phyloP scores from a whole-genome alignment of 1,140 invertebrate species.

The Neuroterus valhalla region DNA sequence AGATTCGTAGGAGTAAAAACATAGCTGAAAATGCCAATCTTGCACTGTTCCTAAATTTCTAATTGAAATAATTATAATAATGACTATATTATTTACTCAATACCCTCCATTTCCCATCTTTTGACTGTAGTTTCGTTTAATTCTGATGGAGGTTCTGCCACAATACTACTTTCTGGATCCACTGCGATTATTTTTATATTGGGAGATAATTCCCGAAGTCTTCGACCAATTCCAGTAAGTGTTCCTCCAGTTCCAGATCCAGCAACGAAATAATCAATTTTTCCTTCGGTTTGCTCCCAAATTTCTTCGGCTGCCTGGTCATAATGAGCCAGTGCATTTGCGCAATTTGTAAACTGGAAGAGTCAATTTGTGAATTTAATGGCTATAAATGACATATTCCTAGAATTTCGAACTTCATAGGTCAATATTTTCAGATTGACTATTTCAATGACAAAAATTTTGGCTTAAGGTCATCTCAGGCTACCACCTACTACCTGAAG shows the following conservation, averaged over 20 bases:
- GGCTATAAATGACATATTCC: no score
- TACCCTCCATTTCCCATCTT: conserved; percentile 88
- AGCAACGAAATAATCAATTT: conserved; percentile 88
- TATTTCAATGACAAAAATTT: no score
- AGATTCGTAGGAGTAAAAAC: conserved; percentile 97
- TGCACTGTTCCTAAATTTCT: background rate
- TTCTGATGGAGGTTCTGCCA: conserved; percentile 85
- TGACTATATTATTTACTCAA: conserved; percentile 72
- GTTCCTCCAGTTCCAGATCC: conserved; percentile 95
- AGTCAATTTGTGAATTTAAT: background rate
- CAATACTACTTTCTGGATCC: conserved; percentile 91
- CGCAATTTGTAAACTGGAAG: conserved; percentile 87
- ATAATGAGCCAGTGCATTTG: conserved; percentile 95
- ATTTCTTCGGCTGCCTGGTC: conserved; percentile 94
- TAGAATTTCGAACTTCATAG: no score
- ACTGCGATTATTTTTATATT: conserved; percentile 85
- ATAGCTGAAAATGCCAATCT: conserved; percentile 77
- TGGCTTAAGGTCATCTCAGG: no score
- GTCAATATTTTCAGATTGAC: no score
- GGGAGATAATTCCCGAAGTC: conserved; percentile 85
- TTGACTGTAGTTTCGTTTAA: conserved; percentile 80
- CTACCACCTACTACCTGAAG: no score
- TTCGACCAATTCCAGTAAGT: conserved; percentile 88
- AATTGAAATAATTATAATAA: conserved; percentile 13
- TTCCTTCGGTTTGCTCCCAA: conserved; percentile 84